Percentiles rank a stretch among this genome's conserved stretches.
Evolutionary conservation across 1,140 invertebrate genomes (phyloP).

Genomic region (Pteromalus puparum): DNA sequence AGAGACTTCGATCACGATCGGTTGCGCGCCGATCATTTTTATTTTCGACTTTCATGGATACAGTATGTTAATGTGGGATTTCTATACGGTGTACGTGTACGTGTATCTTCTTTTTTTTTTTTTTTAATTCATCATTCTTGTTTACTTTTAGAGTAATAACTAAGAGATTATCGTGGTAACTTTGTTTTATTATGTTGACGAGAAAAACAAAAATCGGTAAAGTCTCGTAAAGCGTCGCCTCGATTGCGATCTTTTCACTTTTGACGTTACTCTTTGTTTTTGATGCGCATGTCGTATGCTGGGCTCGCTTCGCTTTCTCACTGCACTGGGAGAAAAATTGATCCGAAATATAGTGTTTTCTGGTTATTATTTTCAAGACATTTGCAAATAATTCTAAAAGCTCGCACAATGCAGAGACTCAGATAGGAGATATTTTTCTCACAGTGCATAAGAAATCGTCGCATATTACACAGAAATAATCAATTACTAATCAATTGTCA

Average conservation of each 20-base stretch:
- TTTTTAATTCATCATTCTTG: constrained; percentile 4
- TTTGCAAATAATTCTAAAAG: too few species aligned
- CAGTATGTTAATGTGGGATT: constrained; percentile 31
- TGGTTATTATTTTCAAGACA: too few species aligned
- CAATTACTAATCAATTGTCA: neutral
- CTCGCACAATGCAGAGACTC: too few species aligned
- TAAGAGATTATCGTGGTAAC: constrained; percentile 53
- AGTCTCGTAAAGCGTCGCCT: constrained; percentile 19
- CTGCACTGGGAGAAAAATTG: constrained; percentile 1
- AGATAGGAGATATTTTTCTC: constrained; percentile 14
- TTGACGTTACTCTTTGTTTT: neutral
- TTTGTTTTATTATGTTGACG: constrained; percentile 48
- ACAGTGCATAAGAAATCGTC: neutral
- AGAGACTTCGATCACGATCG: constrained; percentile 33
- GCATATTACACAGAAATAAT: neutral
- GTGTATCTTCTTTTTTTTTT: neutral
- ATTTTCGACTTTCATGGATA: constrained; percentile 43
- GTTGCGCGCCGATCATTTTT: constrained; percentile 19
- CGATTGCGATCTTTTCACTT: constrained; percentile 19
- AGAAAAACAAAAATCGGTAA: constrained; percentile 25
- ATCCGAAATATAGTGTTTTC: too few species aligned
- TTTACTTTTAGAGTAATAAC: constrained; percentile 36
- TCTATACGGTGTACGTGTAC: constrained; percentile 6
- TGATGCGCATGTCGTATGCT: constrained; percentile 39
- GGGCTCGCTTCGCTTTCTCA: constrained; percentile 35